Evolutionary conservation across 2,113 vertebrate genomes (phyloP), one percentile per base, ranked within the genome.

Genomic region (Callithrix jacchus): DNA sequence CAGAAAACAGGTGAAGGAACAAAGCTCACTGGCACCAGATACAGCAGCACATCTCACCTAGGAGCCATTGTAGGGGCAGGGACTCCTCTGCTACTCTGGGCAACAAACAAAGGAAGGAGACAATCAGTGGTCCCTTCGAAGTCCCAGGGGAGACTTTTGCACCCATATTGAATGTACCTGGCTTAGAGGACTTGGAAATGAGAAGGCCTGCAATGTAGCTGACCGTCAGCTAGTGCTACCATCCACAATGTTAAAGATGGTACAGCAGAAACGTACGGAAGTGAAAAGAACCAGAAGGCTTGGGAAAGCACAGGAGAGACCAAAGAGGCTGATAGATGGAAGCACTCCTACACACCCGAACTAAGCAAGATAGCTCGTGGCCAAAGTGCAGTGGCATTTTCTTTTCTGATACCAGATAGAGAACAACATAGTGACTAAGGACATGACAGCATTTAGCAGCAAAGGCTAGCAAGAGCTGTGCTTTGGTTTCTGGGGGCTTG

Each of bases 301-400:
- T 64, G 7, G 30, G 42, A 79, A 35, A 8, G 49, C 70, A 13
- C 2, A 0, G 61, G 71, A 14, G 23, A 64, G 27, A 3, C 11
- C 35, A 7, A 40, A 20, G 23, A 16, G 23, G 86, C 49, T 7
- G 47, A n/a, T 5, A 6, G 0, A 1, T 0, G 18, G 40, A 18
- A 35, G 35, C 13, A n/a, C 1, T 56, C 77, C 14, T 56, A 71
- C 16, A 6, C 0, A 18, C 12, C 42, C 6, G 17, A 35, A 37
- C 79, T 14, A 11, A 32, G n/a, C 35, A 17, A 2, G 45, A 35
- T 6, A 2, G 30, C 91, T 42, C 30, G 70, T 1, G 5, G 45
- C 61, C 21, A 5, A n/a, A 37, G 49, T 6, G 17, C 7, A 6
- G 16, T 10, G 3, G 58, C 27, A 37, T 16, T 64, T 54, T n/a